Evolutionary conservation across 2,888 invertebrate genomes (phyloP).

Genomic region (Noctua fimbriata): DNA sequence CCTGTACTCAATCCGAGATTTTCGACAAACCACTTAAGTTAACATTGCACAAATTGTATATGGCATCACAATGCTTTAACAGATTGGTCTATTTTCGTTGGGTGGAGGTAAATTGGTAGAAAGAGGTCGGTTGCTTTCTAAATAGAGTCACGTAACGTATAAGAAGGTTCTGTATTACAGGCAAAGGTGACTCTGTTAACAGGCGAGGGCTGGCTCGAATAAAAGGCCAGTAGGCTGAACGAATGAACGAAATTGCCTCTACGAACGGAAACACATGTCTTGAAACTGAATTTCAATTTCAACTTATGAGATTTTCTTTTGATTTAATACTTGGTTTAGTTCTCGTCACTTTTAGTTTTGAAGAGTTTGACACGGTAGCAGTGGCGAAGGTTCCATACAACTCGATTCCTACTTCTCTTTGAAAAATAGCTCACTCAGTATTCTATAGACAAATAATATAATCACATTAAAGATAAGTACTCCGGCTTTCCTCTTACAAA

Average conservation of each 20-base stretch:
- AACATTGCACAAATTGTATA: constrained; percentile 75
- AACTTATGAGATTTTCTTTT: constrained; percentile 61
- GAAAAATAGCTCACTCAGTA: too few relatives aligned
- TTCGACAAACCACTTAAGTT: constrained; percentile 68
- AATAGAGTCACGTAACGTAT: constrained; percentile 88
- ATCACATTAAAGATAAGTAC: too few relatives aligned
- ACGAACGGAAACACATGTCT: constrained; percentile 67
- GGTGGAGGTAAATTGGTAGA: constrained; percentile 82
- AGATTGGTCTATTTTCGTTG: constrained; percentile 80
- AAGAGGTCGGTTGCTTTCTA: constrained; percentile 80
- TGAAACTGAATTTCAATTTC: constrained; percentile 71
- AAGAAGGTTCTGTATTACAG: constrained; percentile 79
- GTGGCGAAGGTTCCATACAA: too few relatives aligned
- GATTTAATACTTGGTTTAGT: constrained; percentile 33
- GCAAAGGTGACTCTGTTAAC: constrained; percentile 76
- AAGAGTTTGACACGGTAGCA: too few relatives aligned
- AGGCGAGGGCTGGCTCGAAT: constrained; percentile 70
- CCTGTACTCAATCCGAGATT: constrained; percentile 64
- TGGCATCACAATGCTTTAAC: constrained; percentile 78
- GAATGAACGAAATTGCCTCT: constrained; percentile 73
- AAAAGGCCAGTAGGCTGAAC: constrained; percentile 70
- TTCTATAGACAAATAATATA: too few relatives aligned
- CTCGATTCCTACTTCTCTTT: too few relatives aligned
- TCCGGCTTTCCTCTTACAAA: too few relatives aligned
- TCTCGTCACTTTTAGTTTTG: background rate